Evolutionary conservation across 2,888 invertebrate genomes (phyloP).

Genomic region (Drosophila meridiana): DNA sequence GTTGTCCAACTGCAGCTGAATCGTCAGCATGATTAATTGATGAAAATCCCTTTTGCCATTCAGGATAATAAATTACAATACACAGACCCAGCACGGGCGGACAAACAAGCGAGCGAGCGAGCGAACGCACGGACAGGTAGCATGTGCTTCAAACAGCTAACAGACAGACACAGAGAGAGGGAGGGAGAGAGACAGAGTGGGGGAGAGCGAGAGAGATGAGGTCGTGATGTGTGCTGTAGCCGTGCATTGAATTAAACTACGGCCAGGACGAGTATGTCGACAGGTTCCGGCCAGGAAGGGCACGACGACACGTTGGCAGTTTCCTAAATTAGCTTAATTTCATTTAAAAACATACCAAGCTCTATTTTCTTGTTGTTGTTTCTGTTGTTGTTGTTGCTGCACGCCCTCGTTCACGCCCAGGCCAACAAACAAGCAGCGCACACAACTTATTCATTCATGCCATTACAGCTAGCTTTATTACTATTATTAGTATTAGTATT

Average conservation of each 20-base stretch:
- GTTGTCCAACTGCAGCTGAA: conserved; percentile 71
- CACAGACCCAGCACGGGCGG: conserved; percentile 30
- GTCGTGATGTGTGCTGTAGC: conserved; percentile 39
- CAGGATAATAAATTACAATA: conserved; percentile 80
- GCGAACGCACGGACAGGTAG: conserved; percentile 57
- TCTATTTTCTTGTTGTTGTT: not conserved
- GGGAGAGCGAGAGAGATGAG: conserved; percentile 27
- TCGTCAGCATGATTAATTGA: conserved; percentile 79
- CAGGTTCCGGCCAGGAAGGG: conserved; percentile 27
- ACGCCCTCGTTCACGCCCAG: not conserved
- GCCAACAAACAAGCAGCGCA: conserved; percentile 5
- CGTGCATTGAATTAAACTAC: conserved; percentile 67
- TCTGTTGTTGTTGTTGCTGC: not conserved
- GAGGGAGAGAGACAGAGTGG: not conserved
- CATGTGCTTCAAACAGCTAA: conserved; percentile 71
- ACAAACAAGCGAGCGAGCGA: conserved; percentile 6
- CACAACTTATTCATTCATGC: not conserved
- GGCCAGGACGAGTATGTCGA: conserved; percentile 44
- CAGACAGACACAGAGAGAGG: conserved; percentile 23
- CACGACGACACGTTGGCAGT: conserved; percentile 60
- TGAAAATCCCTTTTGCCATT: conserved; percentile 80
- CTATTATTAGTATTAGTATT: not conserved
- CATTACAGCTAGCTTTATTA: conserved; percentile 3
- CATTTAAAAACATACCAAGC: conserved; percentile 71
- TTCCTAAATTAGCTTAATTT: conserved; percentile 78